phyloP scores from a whole-genome alignment of 2,888 invertebrate species.

The Cheilosia impressa region DNA sequence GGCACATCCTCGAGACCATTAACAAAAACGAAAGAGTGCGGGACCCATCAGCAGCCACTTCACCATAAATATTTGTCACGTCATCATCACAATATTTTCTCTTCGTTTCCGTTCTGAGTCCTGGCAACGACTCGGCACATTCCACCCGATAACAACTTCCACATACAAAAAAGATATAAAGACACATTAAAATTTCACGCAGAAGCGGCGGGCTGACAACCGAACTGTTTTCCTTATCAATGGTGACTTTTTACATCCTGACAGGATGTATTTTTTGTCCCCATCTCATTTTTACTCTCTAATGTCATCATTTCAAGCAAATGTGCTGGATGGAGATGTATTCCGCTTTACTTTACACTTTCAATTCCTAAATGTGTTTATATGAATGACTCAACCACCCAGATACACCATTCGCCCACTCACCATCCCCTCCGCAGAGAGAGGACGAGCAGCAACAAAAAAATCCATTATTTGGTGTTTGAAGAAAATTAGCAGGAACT shows the following conservation, averaged over 20 bases:
- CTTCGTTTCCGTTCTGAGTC: constrained; percentile 41
- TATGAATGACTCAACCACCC: neutral
- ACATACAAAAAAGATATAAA: constrained; percentile 16
- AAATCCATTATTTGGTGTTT: constrained; percentile 38
- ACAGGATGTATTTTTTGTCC: constrained; percentile 44
- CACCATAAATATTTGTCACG: constrained; percentile 69
- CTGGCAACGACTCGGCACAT: constrained; percentile 3
- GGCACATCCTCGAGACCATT: constrained; percentile 46
- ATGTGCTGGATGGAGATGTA: constrained; percentile 42
- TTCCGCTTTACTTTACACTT: constrained; percentile 64
- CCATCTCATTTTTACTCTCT: constrained; percentile 15
- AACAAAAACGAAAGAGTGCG: constrained; percentile 32
- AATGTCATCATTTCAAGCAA: constrained; percentile 50
- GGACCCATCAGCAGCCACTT: constrained; percentile 55
- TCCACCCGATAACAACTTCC: constrained; percentile 43
- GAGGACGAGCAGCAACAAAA: constrained; percentile 3
- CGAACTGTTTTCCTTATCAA: constrained; percentile 64
- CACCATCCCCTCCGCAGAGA: neutral
- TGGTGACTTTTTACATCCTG: constrained; percentile 65
- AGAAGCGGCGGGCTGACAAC: constrained; percentile 17
- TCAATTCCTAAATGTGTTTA: constrained; percentile 28
- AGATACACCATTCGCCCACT: neutral
- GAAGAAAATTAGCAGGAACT: constrained; percentile 48
- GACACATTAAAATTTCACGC: constrained; percentile 56
- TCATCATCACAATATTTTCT: constrained; percentile 67